Percentiles rank a stretch among this genome's conserved stretches.
Evolutionary conservation across 2,113 vertebrate species (phyloP).

Genomic region (Salminus brasiliensis): DNA sequence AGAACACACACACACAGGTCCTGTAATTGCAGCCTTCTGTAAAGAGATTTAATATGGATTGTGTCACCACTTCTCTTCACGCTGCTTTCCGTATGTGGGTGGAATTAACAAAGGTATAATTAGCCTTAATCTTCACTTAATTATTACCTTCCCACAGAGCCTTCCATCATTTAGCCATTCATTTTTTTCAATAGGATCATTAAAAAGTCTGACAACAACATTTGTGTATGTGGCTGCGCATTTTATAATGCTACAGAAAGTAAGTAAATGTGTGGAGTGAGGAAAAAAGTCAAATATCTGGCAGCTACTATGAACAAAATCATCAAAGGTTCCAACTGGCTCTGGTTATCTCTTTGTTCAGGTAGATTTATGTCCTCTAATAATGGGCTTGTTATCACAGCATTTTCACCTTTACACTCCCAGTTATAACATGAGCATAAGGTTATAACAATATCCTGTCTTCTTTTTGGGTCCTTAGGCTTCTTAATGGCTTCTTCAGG

Average conservation of each 20-base stretch:
- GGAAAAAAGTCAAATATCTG: neutral
- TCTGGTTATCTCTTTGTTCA: no score
- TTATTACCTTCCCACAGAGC: slow-evolving; percentile 39
- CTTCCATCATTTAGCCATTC: slow-evolving; percentile 29
- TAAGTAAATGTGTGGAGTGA: neutral
- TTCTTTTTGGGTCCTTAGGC: no score
- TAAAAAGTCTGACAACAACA: slow-evolving; percentile 2
- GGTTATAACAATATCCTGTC: no score
- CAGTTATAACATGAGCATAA: no score
- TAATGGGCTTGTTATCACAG: no score
- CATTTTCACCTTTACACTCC: no score
- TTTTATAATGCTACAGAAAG: neutral
- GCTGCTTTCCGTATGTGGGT: slow-evolving; percentile 19
- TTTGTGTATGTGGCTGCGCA: neutral
- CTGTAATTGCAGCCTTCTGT: neutral
- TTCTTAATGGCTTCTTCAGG: no score
- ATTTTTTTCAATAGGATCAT: neutral
- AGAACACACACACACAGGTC: slow-evolving; percentile 28
- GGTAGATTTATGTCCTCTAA: no score
- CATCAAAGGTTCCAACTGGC: neutral
- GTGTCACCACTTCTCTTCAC: slow-evolving; percentile 31
- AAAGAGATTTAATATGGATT: slow-evolving; percentile 22
- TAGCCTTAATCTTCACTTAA: slow-evolving; percentile 41
- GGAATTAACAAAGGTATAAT: slow-evolving; percentile 50
- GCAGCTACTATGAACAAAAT: no score